Evolutionary conservation across 1,140 invertebrate genomes (phyloP), one percentile per base, ranked within the genome.

Genomic region (Bombus balteatus): DNA sequence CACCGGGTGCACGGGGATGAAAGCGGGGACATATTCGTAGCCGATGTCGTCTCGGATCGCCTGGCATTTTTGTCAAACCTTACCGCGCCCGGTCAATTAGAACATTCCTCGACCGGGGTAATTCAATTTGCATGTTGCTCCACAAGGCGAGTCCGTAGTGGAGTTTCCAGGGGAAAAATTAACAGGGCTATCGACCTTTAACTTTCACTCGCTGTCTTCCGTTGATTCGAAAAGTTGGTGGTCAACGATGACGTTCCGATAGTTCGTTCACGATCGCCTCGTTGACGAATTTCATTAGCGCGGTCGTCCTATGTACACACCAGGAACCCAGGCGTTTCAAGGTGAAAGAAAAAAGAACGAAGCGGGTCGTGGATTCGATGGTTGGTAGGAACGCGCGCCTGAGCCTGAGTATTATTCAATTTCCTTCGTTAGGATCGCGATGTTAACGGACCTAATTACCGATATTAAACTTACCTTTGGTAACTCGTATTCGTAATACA

Each of bases 1-100:
- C 81, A 53, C 41, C 41, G 39, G 28, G 53, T 53, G 73, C 70
- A 84, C 81, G 47, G 72, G 76, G 86, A 82, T 83, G 74, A 85
- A 84, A 83, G 74, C 65, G 78, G 80, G 43, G 80, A 90, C 83
- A 87, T 85, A 91, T 87, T 90, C 90, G 91, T 80, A 79, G 15
- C 62, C 62, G 80, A 85, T 32, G 77, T 81, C 70, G 57, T 47
- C 74, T 81, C 86, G 87, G 72, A 80, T 83, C 83, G 79, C 74
- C 43, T 22, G 87, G 75, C 66, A 84, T 84, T 84, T 79, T 84
- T 79, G 65, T 84, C 43, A 71, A 84, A 71, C 66, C 75, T n/a
- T 8, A 47, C 43, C 37, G 6, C n/a, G 41, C 43, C 81, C 37
- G 68, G 53, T 71, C 82, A 84, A 84, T 79, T 84, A 84, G 75